These are phyloP conservation scores for Apteryx mantelli DNA, from an alignment of 2,113 vertebrate genomes.

Conservation along the genomic window DNA sequence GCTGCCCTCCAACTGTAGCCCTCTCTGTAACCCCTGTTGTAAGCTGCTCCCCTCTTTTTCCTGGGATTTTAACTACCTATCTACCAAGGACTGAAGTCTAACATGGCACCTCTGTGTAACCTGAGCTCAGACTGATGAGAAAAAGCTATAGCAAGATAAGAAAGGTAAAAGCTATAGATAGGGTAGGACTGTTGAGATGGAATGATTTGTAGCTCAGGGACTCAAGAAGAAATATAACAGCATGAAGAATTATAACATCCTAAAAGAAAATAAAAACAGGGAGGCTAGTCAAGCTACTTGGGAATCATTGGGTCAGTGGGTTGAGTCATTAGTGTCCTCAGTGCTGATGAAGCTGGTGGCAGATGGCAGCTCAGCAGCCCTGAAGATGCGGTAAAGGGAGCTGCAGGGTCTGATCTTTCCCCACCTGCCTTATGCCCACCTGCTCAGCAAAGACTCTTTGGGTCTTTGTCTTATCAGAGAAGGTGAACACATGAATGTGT, in stretches of 20 bases:
- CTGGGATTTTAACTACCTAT: neutral
- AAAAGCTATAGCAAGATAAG: neutral
- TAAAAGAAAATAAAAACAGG: neutral
- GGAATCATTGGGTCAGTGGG: rapidly evolving
- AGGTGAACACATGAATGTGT: too few species aligned
- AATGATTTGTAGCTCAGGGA: neutral
- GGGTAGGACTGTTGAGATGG: neutral
- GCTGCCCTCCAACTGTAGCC: neutral
- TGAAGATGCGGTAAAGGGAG: neutral
- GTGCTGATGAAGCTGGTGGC: conserved; percentile 2
- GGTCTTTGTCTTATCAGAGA: too few species aligned
- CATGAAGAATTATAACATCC: neutral
- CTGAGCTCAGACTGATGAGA: neutral
- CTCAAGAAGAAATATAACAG: neutral
- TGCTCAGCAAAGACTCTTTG: too few species aligned
- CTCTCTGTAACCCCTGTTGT: neutral
- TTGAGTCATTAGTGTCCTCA: neutral
- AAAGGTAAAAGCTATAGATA: neutral
- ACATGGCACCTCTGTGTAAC: neutral
- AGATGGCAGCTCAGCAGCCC: conserved; percentile 11
- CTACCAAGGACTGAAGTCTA: neutral
- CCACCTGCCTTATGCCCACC: rapidly evolving
- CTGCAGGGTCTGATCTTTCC: neutral
- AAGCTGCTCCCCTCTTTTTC: neutral
- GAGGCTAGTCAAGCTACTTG: neutral